phyloP scores from a whole-genome alignment of 2,797 vertebrate genomes.

The Coccyzus lansbergi region DNA sequence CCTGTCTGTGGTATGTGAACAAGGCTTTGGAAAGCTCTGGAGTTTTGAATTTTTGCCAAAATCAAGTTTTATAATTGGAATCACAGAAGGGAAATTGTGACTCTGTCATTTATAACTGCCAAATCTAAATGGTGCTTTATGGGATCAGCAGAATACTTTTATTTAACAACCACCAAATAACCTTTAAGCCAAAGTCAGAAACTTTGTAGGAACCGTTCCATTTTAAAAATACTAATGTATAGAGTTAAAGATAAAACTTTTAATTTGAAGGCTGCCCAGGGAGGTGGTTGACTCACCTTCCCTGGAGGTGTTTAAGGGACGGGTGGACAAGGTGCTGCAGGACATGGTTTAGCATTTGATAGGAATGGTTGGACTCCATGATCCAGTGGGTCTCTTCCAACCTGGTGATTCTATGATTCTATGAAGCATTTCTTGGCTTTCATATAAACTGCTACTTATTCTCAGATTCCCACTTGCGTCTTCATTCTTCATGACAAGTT shows the following conservation, averaged over 20 bases:
- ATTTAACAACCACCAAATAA: not conserved
- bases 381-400: no score
- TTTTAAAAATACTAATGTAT: not conserved
- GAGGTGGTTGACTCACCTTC: no score
- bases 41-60: not conserved
- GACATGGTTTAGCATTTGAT: no score
- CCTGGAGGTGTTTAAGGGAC: no score
- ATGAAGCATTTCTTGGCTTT: no score
- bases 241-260: not conserved
- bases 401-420: no score
- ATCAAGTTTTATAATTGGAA: not conserved
- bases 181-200: not conserved
- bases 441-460: no score
- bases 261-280: no score
- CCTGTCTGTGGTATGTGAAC: not conserved
- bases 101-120: not conserved
- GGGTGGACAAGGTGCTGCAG: no score
- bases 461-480: no score
- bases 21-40: not conserved
- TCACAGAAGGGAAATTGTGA: not conserved
- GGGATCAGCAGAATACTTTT: not conserved
- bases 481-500: no score
- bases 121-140: not conserved
- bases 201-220: not conserved
- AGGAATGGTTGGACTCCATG: no score